A percentile compares a stretch with the other conserved stretches of the same genome.
These are phyloP conservation scores for Crotalus helleri DNA, from an alignment of 2,113 vertebrate species.

Conservation along the genomic window DNA sequence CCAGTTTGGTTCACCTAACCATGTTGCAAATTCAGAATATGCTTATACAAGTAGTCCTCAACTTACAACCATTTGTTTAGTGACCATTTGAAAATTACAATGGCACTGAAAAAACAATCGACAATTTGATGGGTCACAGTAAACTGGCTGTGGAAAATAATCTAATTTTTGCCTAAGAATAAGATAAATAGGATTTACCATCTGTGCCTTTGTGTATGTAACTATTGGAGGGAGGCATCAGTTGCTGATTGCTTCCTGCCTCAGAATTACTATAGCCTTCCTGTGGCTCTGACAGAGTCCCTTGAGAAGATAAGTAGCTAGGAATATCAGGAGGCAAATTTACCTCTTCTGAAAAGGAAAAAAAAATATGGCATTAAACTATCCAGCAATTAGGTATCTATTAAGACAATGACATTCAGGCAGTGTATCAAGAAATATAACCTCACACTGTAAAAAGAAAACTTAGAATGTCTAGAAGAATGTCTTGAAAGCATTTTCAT, in stretches of 20 bases:
- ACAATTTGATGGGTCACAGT: neutral
- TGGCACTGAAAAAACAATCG: neutral
- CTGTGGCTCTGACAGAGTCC: constrained; percentile 92
- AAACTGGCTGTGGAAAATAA: neutral
- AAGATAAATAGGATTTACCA: constrained; percentile 64
- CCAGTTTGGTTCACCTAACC: neutral
- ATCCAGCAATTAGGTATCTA: neutral
- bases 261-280: constrained; percentile 95
- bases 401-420: neutral
- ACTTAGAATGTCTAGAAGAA: neutral
- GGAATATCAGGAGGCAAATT: constrained; percentile 94
- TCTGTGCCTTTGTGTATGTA: constrained; percentile 86
- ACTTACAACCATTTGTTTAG: neutral
- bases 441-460: neutral
- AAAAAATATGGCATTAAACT: neutral
- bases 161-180: neutral
- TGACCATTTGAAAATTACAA: neutral
- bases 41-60: neutral
- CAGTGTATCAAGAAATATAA: neutral
- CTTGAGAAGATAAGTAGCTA: constrained; percentile 96
- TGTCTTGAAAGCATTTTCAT: neutral
- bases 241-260: constrained; percentile 95
- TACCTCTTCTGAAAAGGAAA: constrained; percentile 83
- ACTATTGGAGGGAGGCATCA: constrained; percentile 87
- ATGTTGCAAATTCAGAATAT: neutral